phyloP scores from a whole-genome alignment of 2,797 vertebrate genomes.

The Alfaro cultratus region DNA sequence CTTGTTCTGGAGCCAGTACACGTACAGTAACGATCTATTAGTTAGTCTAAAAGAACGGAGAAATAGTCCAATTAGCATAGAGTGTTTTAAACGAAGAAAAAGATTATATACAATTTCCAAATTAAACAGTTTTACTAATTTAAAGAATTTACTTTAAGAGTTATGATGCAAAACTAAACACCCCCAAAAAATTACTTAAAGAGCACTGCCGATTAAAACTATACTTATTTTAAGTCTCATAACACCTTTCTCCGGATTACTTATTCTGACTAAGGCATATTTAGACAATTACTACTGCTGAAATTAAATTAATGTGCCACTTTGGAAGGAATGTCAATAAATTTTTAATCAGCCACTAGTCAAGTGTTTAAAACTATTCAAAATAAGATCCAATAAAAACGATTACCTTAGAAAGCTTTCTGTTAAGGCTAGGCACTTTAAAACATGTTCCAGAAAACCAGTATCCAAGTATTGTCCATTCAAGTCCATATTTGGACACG shows the following conservation, averaged over 20 bases:
- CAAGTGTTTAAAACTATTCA: neutral
- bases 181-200: neutral
- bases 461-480: neutral
- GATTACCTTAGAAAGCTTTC: neutral
- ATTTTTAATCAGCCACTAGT: neutral
- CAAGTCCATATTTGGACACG: neutral
- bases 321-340: neutral
- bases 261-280: neutral
- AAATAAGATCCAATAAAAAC: neutral
- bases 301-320: neutral
- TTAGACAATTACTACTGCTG: neutral
- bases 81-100: conserved; percentile 6
- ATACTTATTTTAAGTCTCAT: neutral
- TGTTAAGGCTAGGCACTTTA: neutral
- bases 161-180: neutral
- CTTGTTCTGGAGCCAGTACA: conserved; percentile 55
- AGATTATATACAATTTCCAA: neutral
- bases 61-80: conserved; percentile 7
- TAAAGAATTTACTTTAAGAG: neutral
- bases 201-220: neutral
- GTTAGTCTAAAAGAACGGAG: conserved; percentile 41
- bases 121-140: neutral
- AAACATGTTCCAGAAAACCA: neutral
- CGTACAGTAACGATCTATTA: conserved; percentile 56
- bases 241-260: neutral